These are phyloP conservation scores for Ecliptopera silaceata DNA, from an alignment of 2,888 invertebrate genomes.

Conservation along the genomic window DNA sequence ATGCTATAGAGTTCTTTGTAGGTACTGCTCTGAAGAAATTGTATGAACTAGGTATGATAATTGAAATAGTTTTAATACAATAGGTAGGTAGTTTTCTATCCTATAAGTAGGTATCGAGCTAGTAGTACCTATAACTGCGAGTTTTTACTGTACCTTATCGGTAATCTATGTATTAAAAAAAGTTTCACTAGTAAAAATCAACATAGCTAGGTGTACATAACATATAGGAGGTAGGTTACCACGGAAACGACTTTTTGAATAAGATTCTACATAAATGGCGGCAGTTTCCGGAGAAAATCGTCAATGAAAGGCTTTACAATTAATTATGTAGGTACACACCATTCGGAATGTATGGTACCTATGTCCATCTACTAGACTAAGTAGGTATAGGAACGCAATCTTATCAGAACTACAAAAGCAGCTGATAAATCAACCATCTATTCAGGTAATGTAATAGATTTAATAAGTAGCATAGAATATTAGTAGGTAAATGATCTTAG, in stretches of 20 bases:
- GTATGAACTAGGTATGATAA: too few species aligned
- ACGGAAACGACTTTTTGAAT: not conserved
- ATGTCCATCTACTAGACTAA: too few species aligned
- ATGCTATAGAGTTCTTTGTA: too few species aligned
- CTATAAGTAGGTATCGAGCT: not conserved
- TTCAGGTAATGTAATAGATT: not conserved
- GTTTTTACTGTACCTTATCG: too few species aligned
- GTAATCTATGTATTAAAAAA: too few species aligned
- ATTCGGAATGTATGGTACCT: not conserved
- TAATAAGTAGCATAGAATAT: too few species aligned
- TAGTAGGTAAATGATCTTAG: not conserved
- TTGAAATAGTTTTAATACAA: too few species aligned
- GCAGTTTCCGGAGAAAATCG: not conserved
- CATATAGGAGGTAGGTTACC: not conserved
- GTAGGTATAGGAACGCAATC: not conserved
- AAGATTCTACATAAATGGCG: not conserved
- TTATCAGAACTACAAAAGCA: not conserved
- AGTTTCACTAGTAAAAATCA: too few species aligned
- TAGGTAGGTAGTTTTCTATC: not conserved
- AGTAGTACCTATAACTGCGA: too few species aligned
- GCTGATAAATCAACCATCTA: not conserved
- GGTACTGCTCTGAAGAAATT: too few species aligned
- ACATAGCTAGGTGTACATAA: not conserved
- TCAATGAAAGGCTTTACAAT: not conserved
- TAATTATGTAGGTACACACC: not conserved